A percentile compares a stretch with the other conserved stretches of the same genome.
These are phyloP conservation scores for Pantherophis guttatus DNA, from an alignment of 2,113 vertebrate species.

Conservation along the genomic window DNA sequence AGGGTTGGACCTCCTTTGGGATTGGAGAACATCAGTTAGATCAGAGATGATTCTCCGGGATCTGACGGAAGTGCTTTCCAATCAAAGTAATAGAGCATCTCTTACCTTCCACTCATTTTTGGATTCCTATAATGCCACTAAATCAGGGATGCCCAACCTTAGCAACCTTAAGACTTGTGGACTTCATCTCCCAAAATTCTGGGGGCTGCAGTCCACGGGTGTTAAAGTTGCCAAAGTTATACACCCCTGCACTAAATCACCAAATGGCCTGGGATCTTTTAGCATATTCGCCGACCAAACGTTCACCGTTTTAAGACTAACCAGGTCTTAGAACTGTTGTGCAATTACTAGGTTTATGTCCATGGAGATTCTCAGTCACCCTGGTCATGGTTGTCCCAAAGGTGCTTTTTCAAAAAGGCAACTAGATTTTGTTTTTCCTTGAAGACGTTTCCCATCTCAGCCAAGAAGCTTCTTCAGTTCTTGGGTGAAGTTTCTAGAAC, in stretches of 20 bases:
- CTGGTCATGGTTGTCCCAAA: too few species aligned
- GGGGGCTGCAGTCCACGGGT: too few species aligned
- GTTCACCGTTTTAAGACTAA: background rate
- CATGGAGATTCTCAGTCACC: background rate
- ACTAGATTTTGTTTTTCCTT: too few species aligned
- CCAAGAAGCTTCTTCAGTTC: too few species aligned
- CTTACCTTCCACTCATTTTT: background rate
- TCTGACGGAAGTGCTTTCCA: background rate
- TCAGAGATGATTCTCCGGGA: background rate
- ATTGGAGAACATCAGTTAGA: background rate
- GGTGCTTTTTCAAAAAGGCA: too few species aligned
- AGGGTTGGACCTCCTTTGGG: background rate
- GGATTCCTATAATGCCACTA: background rate
- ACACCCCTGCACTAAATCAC: background rate
- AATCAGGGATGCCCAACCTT: background rate
- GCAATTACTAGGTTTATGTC: too few species aligned
- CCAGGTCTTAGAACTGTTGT: background rate
- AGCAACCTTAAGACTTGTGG: background rate
- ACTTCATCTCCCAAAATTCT: background rate
- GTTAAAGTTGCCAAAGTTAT: too few species aligned
- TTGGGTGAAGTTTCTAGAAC: too few species aligned
- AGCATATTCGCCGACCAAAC: background rate
- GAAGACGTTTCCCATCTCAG: too few species aligned
- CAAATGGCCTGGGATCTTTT: background rate
- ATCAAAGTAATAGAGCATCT: background rate